Percentiles rank a stretch among this genome's conserved stretches.
Evolutionary conservation across 1,140 invertebrate genomes (phyloP).

Genomic region (Augochlora pura): DNA sequence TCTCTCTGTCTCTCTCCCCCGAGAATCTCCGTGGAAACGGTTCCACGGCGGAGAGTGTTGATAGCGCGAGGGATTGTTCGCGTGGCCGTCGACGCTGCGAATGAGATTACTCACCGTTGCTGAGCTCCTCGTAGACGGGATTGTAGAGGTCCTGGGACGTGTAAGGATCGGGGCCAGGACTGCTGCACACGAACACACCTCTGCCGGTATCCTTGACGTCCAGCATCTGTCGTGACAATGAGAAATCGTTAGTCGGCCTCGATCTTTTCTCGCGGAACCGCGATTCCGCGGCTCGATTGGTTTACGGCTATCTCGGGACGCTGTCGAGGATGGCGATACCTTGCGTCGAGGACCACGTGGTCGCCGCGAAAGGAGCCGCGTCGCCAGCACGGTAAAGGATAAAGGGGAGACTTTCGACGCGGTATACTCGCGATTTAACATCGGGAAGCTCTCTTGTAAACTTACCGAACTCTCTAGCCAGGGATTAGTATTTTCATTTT

Average conservation of each 20-base stretch:
- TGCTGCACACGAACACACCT: constrained; percentile 84
- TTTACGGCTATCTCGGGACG: not conserved
- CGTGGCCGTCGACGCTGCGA: not conserved
- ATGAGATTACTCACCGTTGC: constrained; percentile 78
- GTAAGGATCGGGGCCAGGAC: constrained; percentile 85
- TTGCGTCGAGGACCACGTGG: not conserved
- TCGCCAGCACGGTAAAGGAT: not conserved
- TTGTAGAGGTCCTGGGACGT: constrained; percentile 85
- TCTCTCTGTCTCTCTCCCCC: too few relatives aligned
- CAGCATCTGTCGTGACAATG: constrained; percentile 82
- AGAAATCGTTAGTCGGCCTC: constrained; percentile 16
- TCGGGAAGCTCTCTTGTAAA: not conserved
- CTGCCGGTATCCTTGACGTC: constrained; percentile 80
- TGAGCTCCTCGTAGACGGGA: constrained; percentile 87
- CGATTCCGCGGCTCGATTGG: not conserved
- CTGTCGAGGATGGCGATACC: not conserved
- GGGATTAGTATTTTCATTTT: not conserved
- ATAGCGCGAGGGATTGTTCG: not conserved
- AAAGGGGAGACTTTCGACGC: not conserved
- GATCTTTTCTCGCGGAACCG: not conserved
- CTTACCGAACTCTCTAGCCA: not conserved
- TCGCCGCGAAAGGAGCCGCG: not conserved
- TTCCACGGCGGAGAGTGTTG: not conserved
- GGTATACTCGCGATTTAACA: not conserved
- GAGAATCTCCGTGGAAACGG: not conserved